phyloP scores from a whole-genome alignment of 2,888 invertebrate genomes.

The Andrena fulva region DNA sequence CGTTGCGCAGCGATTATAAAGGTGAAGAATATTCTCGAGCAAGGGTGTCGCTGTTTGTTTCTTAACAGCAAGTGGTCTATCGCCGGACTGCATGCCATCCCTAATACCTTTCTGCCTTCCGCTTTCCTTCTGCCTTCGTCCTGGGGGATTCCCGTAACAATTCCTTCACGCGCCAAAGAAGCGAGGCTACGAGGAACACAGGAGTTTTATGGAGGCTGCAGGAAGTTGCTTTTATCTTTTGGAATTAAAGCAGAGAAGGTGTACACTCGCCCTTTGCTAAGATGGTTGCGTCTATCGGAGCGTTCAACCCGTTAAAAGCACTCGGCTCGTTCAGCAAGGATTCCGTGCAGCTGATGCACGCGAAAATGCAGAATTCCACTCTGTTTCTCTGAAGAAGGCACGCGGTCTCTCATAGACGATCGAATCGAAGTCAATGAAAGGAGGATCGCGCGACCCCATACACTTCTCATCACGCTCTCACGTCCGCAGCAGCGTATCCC shows the following conservation, averaged over 20 bases:
- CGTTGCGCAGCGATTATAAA: no score
- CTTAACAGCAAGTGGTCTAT: not conserved
- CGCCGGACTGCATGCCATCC: no score
- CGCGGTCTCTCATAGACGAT: not conserved
- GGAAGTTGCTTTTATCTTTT: no score
- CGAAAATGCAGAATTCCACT: not conserved
- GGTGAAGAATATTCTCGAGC: no score
- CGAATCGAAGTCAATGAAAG: constrained; percentile 1
- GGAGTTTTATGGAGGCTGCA: no score
- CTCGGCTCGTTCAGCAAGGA: constrained; percentile 4
- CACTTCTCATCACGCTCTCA: constrained; percentile 14
- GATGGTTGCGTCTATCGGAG: not conserved
- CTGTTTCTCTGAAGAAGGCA: not conserved
- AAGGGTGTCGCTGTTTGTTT: not conserved
- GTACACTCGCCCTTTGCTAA: not conserved
- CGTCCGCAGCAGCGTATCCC: constrained; percentile 64
- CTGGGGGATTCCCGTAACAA: no score
- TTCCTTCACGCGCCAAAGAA: no score
- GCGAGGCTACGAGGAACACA: no score
- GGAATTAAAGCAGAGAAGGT: no score
- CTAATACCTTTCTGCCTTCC: no score
- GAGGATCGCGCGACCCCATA: constrained; percentile 5
- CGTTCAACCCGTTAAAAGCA: not conserved
- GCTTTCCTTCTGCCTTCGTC: no score
- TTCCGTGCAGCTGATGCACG: not conserved